Conservation (phyloP, 2,113 vertebrate genomes). For the Gallinago paraguaiae region DNA sequence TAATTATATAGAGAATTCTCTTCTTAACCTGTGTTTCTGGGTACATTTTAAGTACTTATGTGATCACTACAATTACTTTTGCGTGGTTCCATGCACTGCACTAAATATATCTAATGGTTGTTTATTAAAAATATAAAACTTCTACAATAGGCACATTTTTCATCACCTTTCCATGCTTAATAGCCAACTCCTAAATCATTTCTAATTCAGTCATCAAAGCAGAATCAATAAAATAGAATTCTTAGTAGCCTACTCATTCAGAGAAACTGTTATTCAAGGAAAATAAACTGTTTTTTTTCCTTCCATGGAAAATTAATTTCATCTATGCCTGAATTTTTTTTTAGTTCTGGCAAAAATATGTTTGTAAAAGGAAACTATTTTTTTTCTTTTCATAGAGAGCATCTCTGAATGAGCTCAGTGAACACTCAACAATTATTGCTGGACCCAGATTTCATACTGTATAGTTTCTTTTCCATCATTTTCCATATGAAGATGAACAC, state of each 20-base stretch:
- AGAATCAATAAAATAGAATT: background rate
- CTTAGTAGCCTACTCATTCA: background rate
- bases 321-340: background rate
- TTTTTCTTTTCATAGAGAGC: background rate
- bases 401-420: background rate
- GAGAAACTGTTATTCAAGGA: background rate
- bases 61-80: background rate
- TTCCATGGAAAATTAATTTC: background rate
- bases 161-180: background rate
- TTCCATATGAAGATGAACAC: background rate
- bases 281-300: background rate
- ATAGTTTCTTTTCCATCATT: slow-evolving; percentile 11
- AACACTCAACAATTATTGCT: background rate
- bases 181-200: background rate
- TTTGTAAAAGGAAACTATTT: background rate
- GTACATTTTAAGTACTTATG: background rate
- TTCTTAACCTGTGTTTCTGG: background rate
- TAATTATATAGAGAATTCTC: background rate
- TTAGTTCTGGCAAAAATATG: background rate
- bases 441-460: background rate
- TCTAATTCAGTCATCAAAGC: background rate
- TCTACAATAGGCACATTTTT: background rate
- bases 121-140: background rate
- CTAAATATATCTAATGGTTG: background rate
- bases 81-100: background rate